Percentiles rank a stretch among this genome's conserved stretches.
Conservation (phyloP, 2,888 invertebrate genomes). For the Abrostola tripartita region DNA sequence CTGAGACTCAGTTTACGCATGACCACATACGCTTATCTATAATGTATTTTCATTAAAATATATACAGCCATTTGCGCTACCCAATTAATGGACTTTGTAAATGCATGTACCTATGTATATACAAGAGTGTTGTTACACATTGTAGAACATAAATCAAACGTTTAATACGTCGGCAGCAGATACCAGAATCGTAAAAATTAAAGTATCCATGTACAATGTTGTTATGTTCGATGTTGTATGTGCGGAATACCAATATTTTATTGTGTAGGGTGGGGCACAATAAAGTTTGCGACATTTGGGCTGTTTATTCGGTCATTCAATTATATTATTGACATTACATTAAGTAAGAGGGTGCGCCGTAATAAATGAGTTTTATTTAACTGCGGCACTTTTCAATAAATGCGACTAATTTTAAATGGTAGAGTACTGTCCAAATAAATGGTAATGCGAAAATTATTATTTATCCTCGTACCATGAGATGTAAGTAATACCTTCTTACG, state of each 20-base stretch:
- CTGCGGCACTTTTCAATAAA: constrained; percentile 29
- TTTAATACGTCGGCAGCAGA: constrained; percentile 26
- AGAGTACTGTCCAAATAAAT: constrained; percentile 34
- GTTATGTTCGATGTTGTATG: constrained; percentile 5
- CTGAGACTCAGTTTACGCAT: constrained; percentile 9
- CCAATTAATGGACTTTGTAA: constrained; percentile 51
- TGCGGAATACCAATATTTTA: constrained; percentile 20
- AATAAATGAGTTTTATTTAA: constrained; percentile 46
- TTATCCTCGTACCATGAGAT: constrained; percentile 13
- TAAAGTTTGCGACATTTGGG: constrained; percentile 48
- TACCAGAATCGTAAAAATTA: constrained; percentile 34
- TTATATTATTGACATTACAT: constrained; percentile 55
- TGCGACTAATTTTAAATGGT: constrained; percentile 21
- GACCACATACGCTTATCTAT: constrained; percentile 10
- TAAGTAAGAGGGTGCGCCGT: constrained; percentile 42
- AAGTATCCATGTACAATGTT: constrained; percentile 22
- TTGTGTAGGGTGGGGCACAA: constrained; percentile 31
- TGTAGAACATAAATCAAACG: constrained; percentile 37
- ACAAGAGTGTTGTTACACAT: constrained; percentile 16
- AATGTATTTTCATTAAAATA: constrained; percentile 22
- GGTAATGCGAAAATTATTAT: constrained; percentile 25
- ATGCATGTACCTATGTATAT: constrained; percentile 25
- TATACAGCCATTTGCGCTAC: constrained; percentile 16
- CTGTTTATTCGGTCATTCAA: constrained; percentile 47
- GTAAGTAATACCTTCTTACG: neutral